These are phyloP conservation scores for Anoplopoma fimbria DNA, from an alignment of 2,113 vertebrate genomes.

Conservation along the genomic window DNA sequence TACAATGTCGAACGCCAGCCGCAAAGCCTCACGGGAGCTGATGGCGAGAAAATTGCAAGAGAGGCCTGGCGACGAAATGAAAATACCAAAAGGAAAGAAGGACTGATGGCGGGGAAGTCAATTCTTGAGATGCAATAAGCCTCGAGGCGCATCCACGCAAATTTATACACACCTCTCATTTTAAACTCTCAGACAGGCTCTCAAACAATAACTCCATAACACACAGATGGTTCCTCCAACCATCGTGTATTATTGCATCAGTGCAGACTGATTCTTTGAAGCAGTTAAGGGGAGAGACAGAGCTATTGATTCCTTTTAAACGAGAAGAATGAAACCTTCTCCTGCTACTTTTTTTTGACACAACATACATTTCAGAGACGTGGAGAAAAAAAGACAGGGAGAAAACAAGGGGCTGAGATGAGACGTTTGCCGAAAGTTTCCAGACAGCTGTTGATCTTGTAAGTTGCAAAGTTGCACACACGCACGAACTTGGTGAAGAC, in stretches of 20 bases:
- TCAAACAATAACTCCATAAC: conserved; percentile 66
- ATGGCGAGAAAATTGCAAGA: conserved; percentile 23
- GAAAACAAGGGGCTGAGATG: conserved; percentile 25
- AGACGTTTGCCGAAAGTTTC: conserved; percentile 61
- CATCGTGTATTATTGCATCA: conserved; percentile 72
- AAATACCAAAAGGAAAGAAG: conserved; percentile 31
- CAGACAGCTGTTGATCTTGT: conserved; percentile 62
- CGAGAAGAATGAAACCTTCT: conserved; percentile 46
- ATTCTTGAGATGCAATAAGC: conserved; percentile 48
- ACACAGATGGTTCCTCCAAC: conserved; percentile 60
- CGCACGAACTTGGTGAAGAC: neutral
- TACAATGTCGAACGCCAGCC: conserved; percentile 13
- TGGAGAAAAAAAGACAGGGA: conserved; percentile 23
- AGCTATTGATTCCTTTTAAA: conserved; percentile 75
- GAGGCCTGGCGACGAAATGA: conserved; percentile 12
- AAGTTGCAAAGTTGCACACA: conserved; percentile 18
- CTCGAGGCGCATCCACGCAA: conserved; percentile 23
- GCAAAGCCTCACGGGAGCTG: conserved; percentile 48
- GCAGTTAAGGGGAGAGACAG: conserved; percentile 58
- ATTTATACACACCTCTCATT: conserved; percentile 52
- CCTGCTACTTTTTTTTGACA: conserved; percentile 42
- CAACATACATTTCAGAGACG: conserved; percentile 53
- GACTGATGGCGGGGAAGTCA: conserved; percentile 21
- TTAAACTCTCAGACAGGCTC: conserved; percentile 53
- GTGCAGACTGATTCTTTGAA: conserved; percentile 59